A percentile compares a stretch with the other conserved stretches of the same genome.
These are phyloP conservation scores for Pagetopsis macropterus DNA, from an alignment of 2,797 vertebrate species.

Conservation along the genomic window DNA sequence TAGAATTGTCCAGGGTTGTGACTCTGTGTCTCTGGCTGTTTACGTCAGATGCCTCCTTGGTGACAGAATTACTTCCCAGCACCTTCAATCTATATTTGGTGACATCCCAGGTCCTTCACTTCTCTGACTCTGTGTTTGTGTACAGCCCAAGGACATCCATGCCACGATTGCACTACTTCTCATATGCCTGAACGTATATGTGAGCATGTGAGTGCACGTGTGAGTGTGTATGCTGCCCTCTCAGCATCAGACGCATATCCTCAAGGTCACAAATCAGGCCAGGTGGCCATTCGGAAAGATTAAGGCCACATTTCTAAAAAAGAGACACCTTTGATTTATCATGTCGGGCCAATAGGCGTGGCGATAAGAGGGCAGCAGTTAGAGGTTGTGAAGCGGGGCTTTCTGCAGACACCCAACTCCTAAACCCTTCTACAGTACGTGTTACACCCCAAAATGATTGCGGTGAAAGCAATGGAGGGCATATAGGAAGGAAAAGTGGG, in stretches of 20 bases:
- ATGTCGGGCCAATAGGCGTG: constrained; percentile 21
- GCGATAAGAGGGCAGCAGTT: constrained; percentile 45
- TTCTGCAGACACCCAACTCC: constrained; percentile 41
- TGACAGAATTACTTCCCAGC: constrained; percentile 53
- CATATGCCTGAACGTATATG: constrained; percentile 38
- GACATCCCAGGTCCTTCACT: constrained; percentile 52
- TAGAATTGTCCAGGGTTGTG: constrained; percentile 9
- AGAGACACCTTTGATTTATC: constrained; percentile 72
- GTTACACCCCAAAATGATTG: constrained; percentile 39
- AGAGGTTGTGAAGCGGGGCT: constrained; percentile 29
- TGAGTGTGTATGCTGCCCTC: constrained; percentile 25
- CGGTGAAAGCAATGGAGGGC: constrained; percentile 31
- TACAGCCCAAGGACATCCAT: constrained; percentile 64
- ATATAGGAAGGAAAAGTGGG: constrained; percentile 19
- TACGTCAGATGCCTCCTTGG: constrained; percentile 36
- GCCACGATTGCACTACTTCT: constrained; percentile 38
- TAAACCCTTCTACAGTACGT: constrained; percentile 35
- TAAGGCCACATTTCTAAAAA: constrained; percentile 75
- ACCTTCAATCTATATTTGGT: constrained; percentile 56
- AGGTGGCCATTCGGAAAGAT: constrained; percentile 75
- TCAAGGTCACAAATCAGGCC: constrained; percentile 81
- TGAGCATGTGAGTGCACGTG: constrained; percentile 7
- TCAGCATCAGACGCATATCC: constrained; percentile 49
- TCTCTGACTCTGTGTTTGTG: constrained; percentile 42
- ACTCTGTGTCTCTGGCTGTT: constrained; percentile 22